Conservation (phyloP, 2,113 vertebrate genomes). For the Amphiprion percula region DNA sequence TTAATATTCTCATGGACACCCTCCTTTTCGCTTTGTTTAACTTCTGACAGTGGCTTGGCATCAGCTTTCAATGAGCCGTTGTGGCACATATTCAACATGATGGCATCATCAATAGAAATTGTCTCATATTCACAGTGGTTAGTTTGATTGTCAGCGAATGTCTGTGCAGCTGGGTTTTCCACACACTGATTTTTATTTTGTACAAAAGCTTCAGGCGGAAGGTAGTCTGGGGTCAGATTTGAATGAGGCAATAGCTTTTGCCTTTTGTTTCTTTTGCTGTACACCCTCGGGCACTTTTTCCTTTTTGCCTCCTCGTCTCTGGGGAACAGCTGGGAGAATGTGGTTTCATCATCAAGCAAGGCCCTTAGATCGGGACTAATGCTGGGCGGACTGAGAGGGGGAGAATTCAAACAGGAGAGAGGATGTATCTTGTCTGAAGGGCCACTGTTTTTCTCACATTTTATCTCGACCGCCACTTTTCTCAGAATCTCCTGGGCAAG, state of each 20-base stretch:
- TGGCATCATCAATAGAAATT: slow-evolving; percentile 87
- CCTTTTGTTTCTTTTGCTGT: slow-evolving; percentile 90
- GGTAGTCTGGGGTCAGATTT: slow-evolving; percentile 49
- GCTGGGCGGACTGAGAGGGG: slow-evolving; percentile 28
- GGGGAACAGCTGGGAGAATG: slow-evolving; percentile 92
- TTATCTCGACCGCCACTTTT: slow-evolving; percentile 75
- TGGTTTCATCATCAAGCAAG: slow-evolving; percentile 89
- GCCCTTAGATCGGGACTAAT: slow-evolving; percentile 80
- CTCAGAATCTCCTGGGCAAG: slow-evolving; percentile 68
- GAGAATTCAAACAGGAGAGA: slow-evolving; percentile 64
- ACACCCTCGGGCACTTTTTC: slow-evolving; percentile 91
- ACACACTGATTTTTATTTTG: slow-evolving; percentile 73
- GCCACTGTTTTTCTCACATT: slow-evolving; percentile 74
- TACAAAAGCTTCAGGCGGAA: slow-evolving; percentile 56
- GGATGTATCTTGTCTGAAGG: slow-evolving; percentile 56
- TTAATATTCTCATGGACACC: slow-evolving; percentile 59
- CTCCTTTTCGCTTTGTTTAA: slow-evolving; percentile 30
- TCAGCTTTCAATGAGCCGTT: slow-evolving; percentile 79
- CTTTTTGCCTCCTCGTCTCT: slow-evolving; percentile 86
- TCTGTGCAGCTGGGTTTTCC: slow-evolving; percentile 79
- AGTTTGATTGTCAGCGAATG: slow-evolving; percentile 80
- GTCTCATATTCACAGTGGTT: slow-evolving; percentile 87
- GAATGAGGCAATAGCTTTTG: slow-evolving; percentile 69
- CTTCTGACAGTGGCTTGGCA: slow-evolving; percentile 35
- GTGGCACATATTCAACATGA: slow-evolving; percentile 89